Evolutionary conservation across 2,113 vertebrate species (phyloP).

Genomic region (Clupea harengus): DNA sequence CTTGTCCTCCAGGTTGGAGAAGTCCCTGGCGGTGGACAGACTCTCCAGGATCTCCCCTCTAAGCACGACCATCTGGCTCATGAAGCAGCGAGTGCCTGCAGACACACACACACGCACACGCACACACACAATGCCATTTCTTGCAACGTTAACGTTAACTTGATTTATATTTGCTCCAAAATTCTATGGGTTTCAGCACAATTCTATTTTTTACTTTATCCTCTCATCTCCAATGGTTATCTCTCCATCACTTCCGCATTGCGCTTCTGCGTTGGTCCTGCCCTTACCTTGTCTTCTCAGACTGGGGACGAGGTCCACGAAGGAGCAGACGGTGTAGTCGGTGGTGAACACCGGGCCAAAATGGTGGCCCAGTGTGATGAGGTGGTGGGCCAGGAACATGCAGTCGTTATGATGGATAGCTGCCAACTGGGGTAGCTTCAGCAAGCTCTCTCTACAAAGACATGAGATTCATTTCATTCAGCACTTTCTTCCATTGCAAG

Average conservation of each 20-base stretch:
- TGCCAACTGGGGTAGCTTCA: slow-evolving; percentile 92
- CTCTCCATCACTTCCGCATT: neutral
- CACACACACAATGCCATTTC: neutral
- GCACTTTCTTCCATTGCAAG: neutral
- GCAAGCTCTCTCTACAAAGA: slow-evolving; percentile 83
- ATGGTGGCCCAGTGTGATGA: slow-evolving; percentile 92
- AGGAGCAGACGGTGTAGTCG: slow-evolving; percentile 78
- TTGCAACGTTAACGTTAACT: too few relatives aligned
- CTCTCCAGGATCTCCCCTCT: slow-evolving; percentile 90
- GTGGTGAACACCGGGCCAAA: slow-evolving; percentile 80
- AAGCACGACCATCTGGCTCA: slow-evolving; percentile 87
- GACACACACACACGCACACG: neutral
- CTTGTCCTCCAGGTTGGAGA: slow-evolving; percentile 89
- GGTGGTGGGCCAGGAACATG: slow-evolving; percentile 93
- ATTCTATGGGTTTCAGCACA: too few relatives aligned
- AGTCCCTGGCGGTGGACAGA: slow-evolving; percentile 88
- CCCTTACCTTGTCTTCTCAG: slow-evolving; percentile 88
- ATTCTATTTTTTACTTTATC: neutral
- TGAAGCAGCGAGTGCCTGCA: slow-evolving; percentile 86
- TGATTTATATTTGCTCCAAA: too few relatives aligned
- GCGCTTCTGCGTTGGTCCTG: neutral
- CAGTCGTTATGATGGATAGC: slow-evolving; percentile 99
- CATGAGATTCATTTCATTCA: neutral
- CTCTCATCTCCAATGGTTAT: neutral
- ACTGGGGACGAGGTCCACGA: slow-evolving; percentile 91